phyloP scores from a whole-genome alignment of 2,888 invertebrate genomes.

The Hemicrepidius hirtus region DNA sequence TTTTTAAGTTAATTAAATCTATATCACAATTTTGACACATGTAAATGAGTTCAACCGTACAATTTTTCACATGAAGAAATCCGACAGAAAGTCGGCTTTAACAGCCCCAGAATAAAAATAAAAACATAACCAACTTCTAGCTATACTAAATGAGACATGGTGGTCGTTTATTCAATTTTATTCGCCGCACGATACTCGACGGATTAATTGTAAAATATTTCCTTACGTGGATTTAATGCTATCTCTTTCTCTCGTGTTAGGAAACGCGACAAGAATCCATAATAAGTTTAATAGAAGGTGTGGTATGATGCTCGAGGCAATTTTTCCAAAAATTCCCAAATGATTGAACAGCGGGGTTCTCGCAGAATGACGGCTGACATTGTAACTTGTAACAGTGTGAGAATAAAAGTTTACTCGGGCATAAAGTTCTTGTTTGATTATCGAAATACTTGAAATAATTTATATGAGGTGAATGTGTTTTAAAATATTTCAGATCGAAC shows the following conservation, averaged over 20 bases:
- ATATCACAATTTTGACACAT: conserved; percentile 30
- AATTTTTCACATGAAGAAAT: conserved; percentile 25
- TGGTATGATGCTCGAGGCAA: neutral
- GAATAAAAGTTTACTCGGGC: conserved; percentile 38
- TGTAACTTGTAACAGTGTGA: conserved; percentile 31
- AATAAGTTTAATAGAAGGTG: neutral
- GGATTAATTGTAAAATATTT: conserved; percentile 16
- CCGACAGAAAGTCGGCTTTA: conserved; percentile 22
- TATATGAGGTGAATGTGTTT: conserved; percentile 1
- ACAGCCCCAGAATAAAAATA: conserved; percentile 15
- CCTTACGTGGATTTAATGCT: neutral
- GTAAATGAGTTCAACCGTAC: conserved; percentile 20
- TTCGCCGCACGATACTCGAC: conserved; percentile 36
- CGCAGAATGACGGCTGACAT: conserved; percentile 39
- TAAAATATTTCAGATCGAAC: neutral
- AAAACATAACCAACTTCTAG: conserved; percentile 21
- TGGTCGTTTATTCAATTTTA: conserved; percentile 43
- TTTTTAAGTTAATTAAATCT: conserved; percentile 26
- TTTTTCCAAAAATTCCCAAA: conserved; percentile 37
- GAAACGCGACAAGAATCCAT: neutral
- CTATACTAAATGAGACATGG: conserved; percentile 36
- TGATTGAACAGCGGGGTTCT: conserved; percentile 40
- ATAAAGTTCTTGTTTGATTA: conserved; percentile 28
- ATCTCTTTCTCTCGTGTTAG: neutral
- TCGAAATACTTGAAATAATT: conserved; percentile 13